These are phyloP conservation scores for Epinotia bilunana DNA, from an alignment of 2,888 invertebrate species.

Conservation along the genomic window DNA sequence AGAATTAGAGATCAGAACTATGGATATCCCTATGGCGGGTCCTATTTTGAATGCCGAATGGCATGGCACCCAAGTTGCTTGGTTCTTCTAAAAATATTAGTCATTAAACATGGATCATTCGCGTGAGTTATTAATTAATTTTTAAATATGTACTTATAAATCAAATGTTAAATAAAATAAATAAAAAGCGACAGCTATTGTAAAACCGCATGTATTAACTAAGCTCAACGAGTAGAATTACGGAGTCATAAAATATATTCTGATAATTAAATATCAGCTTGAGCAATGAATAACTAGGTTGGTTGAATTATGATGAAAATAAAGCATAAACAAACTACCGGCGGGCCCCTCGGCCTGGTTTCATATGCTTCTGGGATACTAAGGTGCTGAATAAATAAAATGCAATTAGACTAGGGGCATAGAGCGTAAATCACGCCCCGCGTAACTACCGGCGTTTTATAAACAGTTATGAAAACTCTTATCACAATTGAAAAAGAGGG, in stretches of 20 bases:
- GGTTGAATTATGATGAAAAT: slow-evolving; percentile 54
- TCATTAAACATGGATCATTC: slow-evolving; percentile 5
- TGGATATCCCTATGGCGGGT: too few species aligned
- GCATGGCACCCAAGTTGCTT: neutral
- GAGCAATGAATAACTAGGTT: slow-evolving; percentile 51
- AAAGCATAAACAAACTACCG: slow-evolving; percentile 64
- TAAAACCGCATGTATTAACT: slow-evolving; percentile 11
- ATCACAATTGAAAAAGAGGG: slow-evolving; percentile 51
- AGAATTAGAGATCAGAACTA: too few species aligned
- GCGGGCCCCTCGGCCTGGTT: slow-evolving; percentile 59
- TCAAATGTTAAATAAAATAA: neutral
- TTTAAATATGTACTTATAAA: neutral
- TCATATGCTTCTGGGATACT: slow-evolving; percentile 61
- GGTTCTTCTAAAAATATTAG: slow-evolving; percentile 5
- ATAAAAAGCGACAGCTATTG: neutral
- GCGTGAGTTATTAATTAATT: too few species aligned
- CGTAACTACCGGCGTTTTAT: slow-evolving; percentile 56
- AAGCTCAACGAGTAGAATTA: slow-evolving; percentile 4
- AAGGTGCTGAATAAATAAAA: slow-evolving; percentile 80
- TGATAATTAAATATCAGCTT: slow-evolving; percentile 31
- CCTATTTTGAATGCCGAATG: neutral
- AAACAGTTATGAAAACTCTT: slow-evolving; percentile 62
- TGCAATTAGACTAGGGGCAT: slow-evolving; percentile 71
- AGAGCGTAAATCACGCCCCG: slow-evolving; percentile 56
- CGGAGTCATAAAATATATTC: slow-evolving; percentile 12